Conservation (phyloP, 30 jellyfish, hydroid and myxozoan species). For the Aurelia coerulea region DNA sequence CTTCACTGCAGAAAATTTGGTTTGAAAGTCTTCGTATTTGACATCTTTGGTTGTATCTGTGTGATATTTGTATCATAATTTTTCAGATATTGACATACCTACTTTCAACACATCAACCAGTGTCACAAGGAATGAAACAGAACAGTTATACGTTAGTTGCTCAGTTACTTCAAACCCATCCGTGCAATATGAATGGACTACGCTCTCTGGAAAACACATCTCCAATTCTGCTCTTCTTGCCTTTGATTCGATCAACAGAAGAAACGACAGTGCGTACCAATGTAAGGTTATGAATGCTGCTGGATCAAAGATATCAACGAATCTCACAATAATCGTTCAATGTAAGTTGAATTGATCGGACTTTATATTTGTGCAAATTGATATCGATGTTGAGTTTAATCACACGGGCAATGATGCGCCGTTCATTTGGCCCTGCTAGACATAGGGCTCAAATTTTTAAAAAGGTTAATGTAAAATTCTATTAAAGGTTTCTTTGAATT, state of each 20-base stretch:
- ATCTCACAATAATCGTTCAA: slow-evolving; percentile 37
- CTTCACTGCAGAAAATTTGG: too few relatives aligned
- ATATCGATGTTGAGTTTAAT: too few relatives aligned
- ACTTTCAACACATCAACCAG: slow-evolving; percentile 15
- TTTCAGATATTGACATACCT: slow-evolving; percentile 51
- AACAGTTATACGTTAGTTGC: slow-evolving; percentile 12
- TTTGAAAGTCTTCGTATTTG: too few relatives aligned
- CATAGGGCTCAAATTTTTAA: too few relatives aligned
- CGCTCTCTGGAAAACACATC: slow-evolving; percentile 7
- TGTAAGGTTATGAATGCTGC: slow-evolving; percentile 43
- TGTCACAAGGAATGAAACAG: not conserved
- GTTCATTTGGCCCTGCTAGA: too few relatives aligned
- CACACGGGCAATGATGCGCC: too few relatives aligned
- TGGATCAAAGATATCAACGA: slow-evolving; percentile 22
- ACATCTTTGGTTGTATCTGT: too few relatives aligned
- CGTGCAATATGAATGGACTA: slow-evolving; percentile 16
- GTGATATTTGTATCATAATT: too few relatives aligned
- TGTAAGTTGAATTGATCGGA: slow-evolving; percentile 29
- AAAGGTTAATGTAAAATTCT: too few relatives aligned
- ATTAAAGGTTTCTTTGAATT: too few relatives aligned
- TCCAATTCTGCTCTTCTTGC: slow-evolving; percentile 27
- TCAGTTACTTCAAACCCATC: slow-evolving; percentile 5
- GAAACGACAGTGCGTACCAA: slow-evolving; percentile 9
- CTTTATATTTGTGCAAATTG: too few relatives aligned
- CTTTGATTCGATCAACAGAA: slow-evolving; percentile 15